Conservation (phyloP, 2,888 invertebrate genomes). For the Spisula subtruncata region DNA sequence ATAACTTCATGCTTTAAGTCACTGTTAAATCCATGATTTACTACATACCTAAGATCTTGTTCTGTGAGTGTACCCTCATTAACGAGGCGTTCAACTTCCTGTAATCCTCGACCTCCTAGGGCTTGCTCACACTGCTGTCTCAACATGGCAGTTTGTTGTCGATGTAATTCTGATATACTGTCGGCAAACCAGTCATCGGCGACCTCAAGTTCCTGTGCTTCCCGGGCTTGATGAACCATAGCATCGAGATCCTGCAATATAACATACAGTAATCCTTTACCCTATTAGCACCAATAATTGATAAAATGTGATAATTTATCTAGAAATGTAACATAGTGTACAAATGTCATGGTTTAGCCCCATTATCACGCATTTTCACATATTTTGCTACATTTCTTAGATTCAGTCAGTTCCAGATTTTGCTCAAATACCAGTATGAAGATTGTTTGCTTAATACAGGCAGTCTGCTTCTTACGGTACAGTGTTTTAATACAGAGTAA, state of each 20-base stretch:
- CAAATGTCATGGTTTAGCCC: too few species aligned
- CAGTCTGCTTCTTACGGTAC: too few species aligned
- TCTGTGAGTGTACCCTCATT: conserved; percentile 74
- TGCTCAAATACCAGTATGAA: too few species aligned
- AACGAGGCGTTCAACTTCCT: conserved; percentile 71
- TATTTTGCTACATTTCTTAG: too few species aligned
- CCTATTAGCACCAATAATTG: too few species aligned
- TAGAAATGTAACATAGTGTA: too few species aligned
- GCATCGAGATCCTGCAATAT: conserved; percentile 79
- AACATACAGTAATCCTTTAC: not conserved
- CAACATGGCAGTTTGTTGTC: conserved; percentile 70
- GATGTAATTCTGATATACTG: conserved; percentile 68
- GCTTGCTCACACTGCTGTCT: conserved; percentile 73
- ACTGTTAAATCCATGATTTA: not conserved
- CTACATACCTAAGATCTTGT: conserved; percentile 72
- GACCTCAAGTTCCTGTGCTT: conserved; percentile 78
- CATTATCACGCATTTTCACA: too few species aligned
- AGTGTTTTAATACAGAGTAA: too few species aligned
- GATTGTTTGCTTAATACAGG: too few species aligned
- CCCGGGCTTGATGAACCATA: conserved; percentile 79
- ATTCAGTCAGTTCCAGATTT: too few species aligned
- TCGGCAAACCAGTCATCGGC: conserved; percentile 81
- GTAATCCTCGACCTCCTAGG: conserved; percentile 67
- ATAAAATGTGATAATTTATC: too few species aligned
- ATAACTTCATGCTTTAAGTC: too few species aligned